Conservation (phyloP, 1,140 invertebrate genomes). For the Drosophila nasuta region DNA sequence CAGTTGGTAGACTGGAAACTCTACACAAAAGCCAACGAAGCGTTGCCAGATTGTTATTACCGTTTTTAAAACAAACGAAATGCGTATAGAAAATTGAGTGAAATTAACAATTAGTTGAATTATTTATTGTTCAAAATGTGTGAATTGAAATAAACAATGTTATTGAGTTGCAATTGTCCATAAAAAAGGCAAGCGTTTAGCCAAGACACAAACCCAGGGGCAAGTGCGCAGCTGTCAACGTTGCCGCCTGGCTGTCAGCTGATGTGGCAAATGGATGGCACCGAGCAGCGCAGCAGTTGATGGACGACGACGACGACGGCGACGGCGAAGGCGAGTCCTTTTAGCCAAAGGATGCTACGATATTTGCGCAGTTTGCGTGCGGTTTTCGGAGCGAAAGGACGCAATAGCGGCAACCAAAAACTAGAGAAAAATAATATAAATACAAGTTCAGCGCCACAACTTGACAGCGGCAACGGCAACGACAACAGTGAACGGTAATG, state of each 20-base stretch:
- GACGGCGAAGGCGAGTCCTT: slow-evolving; percentile 54
- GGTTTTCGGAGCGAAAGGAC: slow-evolving; percentile 76
- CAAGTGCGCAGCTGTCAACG: slow-evolving; percentile 31
- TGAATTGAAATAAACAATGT: background rate
- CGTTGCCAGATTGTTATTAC: slow-evolving; percentile 10
- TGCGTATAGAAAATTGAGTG: background rate
- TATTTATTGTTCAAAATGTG: background rate
- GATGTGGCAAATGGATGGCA: slow-evolving; percentile 15
- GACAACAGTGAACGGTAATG: slow-evolving; percentile 9
- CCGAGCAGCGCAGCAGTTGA: background rate
- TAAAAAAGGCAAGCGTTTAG: slow-evolving; percentile 2
- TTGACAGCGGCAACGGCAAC: background rate
- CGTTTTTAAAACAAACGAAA: background rate
- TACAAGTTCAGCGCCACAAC: slow-evolving; percentile 14
- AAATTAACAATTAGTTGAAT: background rate
- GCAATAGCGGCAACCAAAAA: slow-evolving; percentile 56
- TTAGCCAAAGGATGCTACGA: slow-evolving; percentile 73
- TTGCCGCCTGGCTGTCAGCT: slow-evolving; percentile 25
- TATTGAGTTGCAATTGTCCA: background rate
- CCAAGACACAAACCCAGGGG: slow-evolving; percentile 13
- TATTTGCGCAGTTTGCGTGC: slow-evolving; percentile 79
- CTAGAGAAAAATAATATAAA: too few relatives aligned
- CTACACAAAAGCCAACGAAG: background rate
- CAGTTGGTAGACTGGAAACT: slow-evolving; percentile 34
- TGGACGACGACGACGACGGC: slow-evolving; percentile 3